Conservation (phyloP, 2,113 vertebrate species). For the Scatophagus argus region DNA sequence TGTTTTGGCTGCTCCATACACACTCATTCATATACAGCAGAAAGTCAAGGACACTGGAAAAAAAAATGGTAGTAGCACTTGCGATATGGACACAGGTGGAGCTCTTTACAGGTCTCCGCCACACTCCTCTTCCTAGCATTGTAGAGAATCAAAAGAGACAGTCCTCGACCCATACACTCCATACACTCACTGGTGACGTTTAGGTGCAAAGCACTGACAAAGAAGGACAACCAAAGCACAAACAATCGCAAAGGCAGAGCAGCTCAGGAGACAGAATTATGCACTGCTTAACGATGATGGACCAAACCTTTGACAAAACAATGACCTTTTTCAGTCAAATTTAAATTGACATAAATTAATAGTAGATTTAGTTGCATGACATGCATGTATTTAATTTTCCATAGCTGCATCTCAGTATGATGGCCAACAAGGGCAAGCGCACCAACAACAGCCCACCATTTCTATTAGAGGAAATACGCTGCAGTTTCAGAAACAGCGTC, state of each 20-base stretch:
- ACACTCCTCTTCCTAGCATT: background rate
- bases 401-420: too few relatives aligned
- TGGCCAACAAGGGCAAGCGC: too few relatives aligned
- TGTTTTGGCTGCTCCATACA: conserved; percentile 3
- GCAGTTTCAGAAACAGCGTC: too few relatives aligned
- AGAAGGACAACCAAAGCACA: background rate
- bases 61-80: background rate
- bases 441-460: too few relatives aligned
- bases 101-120: background rate
- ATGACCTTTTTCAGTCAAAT: too few relatives aligned
- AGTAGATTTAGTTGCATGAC: too few relatives aligned
- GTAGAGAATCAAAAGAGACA: background rate
- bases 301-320: background rate
- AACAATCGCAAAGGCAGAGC: background rate
- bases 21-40: background rate
- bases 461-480: too few relatives aligned
- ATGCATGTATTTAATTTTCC: too few relatives aligned
- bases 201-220: background rate
- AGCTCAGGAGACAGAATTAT: background rate
- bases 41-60: background rate
- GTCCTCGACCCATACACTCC: background rate
- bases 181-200: background rate
- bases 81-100: conserved; percentile 6
- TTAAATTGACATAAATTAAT: too few relatives aligned
- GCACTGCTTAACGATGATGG: background rate